Percentiles rank a stretch among this genome's conserved stretches.
These are phyloP conservation scores for Apeira syringaria DNA, from an alignment of 2,888 invertebrate genomes.

Conservation along the genomic window DNA sequence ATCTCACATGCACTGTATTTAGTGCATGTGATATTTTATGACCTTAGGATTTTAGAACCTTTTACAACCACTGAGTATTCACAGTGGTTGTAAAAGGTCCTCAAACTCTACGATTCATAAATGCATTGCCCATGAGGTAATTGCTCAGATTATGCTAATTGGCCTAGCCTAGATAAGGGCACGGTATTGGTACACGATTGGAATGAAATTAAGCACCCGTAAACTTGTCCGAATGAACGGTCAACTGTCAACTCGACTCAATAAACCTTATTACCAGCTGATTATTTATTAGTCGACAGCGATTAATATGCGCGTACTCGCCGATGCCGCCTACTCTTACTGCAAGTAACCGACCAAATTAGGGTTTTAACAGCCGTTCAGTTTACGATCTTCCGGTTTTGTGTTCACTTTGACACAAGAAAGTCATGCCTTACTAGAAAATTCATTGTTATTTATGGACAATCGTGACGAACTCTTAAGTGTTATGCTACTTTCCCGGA, in stretches of 20 bases:
- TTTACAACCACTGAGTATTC: not conserved
- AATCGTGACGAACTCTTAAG: constrained; percentile 27
- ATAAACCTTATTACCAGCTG: constrained; percentile 32
- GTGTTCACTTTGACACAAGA: constrained; percentile 21
- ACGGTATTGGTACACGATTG: constrained; percentile 15
- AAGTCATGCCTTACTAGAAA: constrained; percentile 24
- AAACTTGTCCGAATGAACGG: constrained; percentile 31
- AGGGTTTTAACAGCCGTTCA: constrained; percentile 31
- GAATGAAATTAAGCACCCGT: constrained; percentile 25
- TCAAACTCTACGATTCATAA: constrained; percentile 14
- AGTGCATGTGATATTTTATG: no score
- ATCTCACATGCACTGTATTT: no score
- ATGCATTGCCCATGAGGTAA: constrained; percentile 13
- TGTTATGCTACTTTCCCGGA: constrained; percentile 28
- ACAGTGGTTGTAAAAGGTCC: not conserved
- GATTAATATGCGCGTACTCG: constrained; percentile 26
- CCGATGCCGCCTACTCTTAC: constrained; percentile 25
- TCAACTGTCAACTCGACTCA: constrained; percentile 30
- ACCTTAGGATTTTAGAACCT: constrained; percentile 8
- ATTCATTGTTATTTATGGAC: constrained; percentile 30
- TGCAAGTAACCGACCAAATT: constrained; percentile 24
- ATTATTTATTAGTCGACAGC: constrained; percentile 27
- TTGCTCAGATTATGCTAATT: constrained; percentile 22
- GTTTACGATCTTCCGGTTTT: constrained; percentile 30
- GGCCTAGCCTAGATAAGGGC: constrained; percentile 8